Evolutionary conservation across 2,888 invertebrate species (phyloP).

Genomic region (Lacanobia oleracea): DNA sequence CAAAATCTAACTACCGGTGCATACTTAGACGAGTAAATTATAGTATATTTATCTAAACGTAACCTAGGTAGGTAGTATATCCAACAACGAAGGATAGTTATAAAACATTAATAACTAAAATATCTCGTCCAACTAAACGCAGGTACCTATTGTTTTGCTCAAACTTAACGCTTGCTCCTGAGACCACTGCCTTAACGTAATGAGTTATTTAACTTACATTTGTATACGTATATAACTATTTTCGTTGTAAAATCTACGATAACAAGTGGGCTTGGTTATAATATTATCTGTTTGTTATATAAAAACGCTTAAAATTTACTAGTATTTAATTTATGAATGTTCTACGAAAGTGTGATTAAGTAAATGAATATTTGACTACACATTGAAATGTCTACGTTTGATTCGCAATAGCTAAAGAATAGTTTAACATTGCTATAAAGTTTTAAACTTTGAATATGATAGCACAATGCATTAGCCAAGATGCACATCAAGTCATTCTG

Average conservation of each 20-base stretch:
- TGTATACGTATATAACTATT: conserved; percentile 81
- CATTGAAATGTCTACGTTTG: conserved; percentile 74
- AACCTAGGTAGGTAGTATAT: conserved; percentile 49
- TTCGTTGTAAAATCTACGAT: conserved; percentile 89
- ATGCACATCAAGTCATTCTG: conserved; percentile 72
- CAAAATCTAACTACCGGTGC: conserved; percentile 83
- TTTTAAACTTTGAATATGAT: conserved; percentile 68
- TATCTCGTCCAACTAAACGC: conserved; percentile 48
- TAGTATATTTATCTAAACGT: conserved; percentile 62
- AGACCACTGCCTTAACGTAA: conserved; percentile 67
- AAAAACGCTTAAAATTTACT: conserved; percentile 68
- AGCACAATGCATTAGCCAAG: conserved; percentile 72
- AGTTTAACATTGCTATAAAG: conserved; percentile 64
- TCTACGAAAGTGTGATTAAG: conserved; percentile 65
- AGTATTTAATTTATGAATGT: conserved; percentile 64
- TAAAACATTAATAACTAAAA: conserved; percentile 49
- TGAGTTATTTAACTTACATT: conserved; percentile 72
- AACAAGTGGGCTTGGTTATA: conserved; percentile 80
- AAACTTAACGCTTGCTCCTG: conserved; percentile 67
- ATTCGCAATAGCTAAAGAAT: conserved; percentile 75
- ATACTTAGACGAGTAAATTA: conserved; percentile 69
- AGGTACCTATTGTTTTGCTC: conserved; percentile 65
- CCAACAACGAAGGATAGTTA: conserved; percentile 66
- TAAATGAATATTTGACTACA: conserved; percentile 73
- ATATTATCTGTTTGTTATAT: conserved; percentile 69